phyloP scores from a whole-genome alignment of 2,888 invertebrate genomes.

The Dastarcus helophoroides region DNA sequence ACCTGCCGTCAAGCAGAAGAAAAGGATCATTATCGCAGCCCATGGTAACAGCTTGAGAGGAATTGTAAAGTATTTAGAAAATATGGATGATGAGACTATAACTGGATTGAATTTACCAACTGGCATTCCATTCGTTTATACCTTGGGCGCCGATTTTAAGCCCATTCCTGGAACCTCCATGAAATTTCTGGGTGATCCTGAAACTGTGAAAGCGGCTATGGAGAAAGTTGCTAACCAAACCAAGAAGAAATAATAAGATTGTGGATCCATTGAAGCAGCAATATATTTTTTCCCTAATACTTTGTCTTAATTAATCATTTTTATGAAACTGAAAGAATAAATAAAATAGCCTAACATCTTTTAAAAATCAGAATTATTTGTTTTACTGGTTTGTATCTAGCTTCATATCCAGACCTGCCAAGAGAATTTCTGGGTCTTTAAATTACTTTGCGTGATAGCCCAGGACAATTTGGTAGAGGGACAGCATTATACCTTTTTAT shows the following conservation, averaged over 20 bases:
- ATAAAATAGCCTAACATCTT: too few relatives aligned
- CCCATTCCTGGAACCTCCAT: conserved; percentile 47
- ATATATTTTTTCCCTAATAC: too few relatives aligned
- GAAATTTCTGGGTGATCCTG: conserved; percentile 51
- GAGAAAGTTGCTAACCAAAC: conserved; percentile 49
- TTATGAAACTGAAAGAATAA: too few relatives aligned
- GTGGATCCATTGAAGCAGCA: too few relatives aligned
- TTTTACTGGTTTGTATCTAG: too few relatives aligned
- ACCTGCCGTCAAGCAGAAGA: conserved; percentile 65
- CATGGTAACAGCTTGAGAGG: conserved; percentile 81
- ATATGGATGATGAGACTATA: conserved; percentile 45
- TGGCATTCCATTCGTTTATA: conserved; percentile 53
- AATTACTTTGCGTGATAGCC: too few relatives aligned
- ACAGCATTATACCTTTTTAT: too few relatives aligned
- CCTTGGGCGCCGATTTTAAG: conserved; percentile 41
- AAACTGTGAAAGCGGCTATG: conserved; percentile 49
- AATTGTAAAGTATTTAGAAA: conserved; percentile 75
- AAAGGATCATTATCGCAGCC: conserved; percentile 68
- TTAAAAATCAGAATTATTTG: too few relatives aligned
- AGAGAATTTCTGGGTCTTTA: too few relatives aligned
- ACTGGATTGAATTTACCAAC: conserved; percentile 51
- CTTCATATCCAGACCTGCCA: too few relatives aligned
- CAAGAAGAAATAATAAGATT: conserved; percentile 34
- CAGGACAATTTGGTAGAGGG: too few relatives aligned
- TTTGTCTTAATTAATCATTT: too few relatives aligned